A percentile compares a stretch with the other conserved stretches of the same genome.
phyloP scores from a whole-genome alignment of 2,888 invertebrate species.

The Apocheima hispidaria region DNA sequence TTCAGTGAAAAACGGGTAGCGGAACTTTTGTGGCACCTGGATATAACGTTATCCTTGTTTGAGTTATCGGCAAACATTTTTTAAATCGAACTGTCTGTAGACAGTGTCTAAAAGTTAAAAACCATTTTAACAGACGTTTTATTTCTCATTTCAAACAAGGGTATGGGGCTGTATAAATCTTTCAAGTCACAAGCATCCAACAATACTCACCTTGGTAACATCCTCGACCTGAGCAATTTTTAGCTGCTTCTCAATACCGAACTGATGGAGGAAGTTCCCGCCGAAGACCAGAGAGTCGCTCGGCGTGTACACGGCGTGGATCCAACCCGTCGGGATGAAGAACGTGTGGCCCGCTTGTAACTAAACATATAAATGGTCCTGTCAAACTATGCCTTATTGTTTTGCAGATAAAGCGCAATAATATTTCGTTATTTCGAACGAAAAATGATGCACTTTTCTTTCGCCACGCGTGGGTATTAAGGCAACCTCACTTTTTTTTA shows the following conservation, averaged over 20 bases:
- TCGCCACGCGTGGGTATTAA: too few relatives aligned
- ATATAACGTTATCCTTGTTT: background rate
- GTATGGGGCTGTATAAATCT: too few relatives aligned
- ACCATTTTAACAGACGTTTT: too few relatives aligned
- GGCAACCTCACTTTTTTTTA: too few relatives aligned
- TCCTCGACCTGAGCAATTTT: constrained; percentile 98
- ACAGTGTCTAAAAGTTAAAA: too few relatives aligned
- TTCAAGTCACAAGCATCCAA: background rate
- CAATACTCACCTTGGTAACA: constrained; percentile 90
- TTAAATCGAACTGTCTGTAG: too few relatives aligned
- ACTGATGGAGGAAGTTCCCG: constrained; percentile 98
- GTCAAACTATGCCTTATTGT: background rate
- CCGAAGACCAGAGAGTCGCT: constrained; percentile 98
- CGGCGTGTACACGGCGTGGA: constrained; percentile 99
- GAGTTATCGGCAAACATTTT: too few relatives aligned
- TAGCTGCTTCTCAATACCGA: constrained; percentile 97
- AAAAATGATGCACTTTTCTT: too few relatives aligned
- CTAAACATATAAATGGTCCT: constrained; percentile 61
- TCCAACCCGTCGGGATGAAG: constrained; percentile 99
- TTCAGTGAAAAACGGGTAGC: constrained; percentile 99
- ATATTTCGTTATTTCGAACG: too few relatives aligned
- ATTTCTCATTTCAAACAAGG: too few relatives aligned
- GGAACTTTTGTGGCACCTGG: constrained; percentile 97
- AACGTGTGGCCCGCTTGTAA: constrained; percentile 96
- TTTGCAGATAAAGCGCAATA: background rate